Evolutionary conservation across 2,797 vertebrate genomes (phyloP), one percentile per base, ranked within the genome.

Genomic region (Pangasius mekongensis): DNA sequence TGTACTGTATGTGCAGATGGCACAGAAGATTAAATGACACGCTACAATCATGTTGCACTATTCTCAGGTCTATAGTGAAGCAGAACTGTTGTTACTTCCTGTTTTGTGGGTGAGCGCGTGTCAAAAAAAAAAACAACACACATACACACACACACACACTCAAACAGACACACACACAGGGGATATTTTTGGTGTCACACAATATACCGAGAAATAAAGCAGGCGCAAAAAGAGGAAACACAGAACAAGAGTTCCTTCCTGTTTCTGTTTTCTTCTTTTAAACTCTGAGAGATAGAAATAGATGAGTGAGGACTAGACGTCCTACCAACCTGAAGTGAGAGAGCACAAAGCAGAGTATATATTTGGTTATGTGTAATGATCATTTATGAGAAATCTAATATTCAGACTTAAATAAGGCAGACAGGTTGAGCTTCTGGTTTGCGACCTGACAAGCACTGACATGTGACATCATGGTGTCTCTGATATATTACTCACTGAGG

Each of bases 201-300:
- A 92, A 91, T 86, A 82, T 84, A 83, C 83, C 67, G 69, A 89
- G 47, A 88, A 90, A 90, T 81, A 84, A 66, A 89, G 83, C 76
- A 85, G 82, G 90, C 86, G 86, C 85, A 87, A 90, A 43, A 91
- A 93, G 86, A 91, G 92, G 91, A 92, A 93, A 89, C 83, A 83
- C 82, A 84, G 86, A 92, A 91, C 86, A 90, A 90, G 80, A 87
- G 88, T 87, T 91, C 87, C 89, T 91, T 92, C 92, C 91, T 91
- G 91, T 91, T 92, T 91, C 89, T 88, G 84, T 89, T 90, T 91
- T 91, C 86, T 91, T 92, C 90, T 91, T 92, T 90, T 89, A 91
- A 90, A 91, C 87, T 36, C 52, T 80, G 77, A 86, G 85, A 83
- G 86, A 85, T 52, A 89, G 80, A 88, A 78, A 81, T 89, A 89